Evolutionary conservation across 2,797 vertebrate genomes (phyloP).

Genomic region (Microchirus variegatus): DNA sequence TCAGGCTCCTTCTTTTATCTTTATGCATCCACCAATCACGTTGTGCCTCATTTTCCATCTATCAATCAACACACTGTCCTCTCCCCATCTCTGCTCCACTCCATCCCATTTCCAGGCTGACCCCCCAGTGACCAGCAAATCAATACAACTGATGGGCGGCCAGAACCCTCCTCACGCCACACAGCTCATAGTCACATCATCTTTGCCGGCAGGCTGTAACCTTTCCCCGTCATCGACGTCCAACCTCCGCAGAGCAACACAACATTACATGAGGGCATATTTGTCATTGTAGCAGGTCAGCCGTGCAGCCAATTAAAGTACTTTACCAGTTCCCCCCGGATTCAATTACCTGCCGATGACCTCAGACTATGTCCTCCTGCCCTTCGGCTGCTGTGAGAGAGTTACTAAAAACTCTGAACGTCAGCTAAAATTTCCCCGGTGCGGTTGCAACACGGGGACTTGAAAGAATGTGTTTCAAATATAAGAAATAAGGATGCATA

Average conservation of each 20-base stretch:
- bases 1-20: neutral
- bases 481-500: conserved; percentile 1
- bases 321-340: conserved; percentile 48
- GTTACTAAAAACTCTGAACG: conserved; percentile 21
- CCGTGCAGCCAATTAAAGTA: conserved; percentile 38
- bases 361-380: conserved; percentile 32
- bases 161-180: conserved; percentile 30
- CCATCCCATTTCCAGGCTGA: conserved; percentile 24
- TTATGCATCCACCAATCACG: conserved; percentile 1
- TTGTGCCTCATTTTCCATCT: conserved; percentile 8
- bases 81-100: neutral
- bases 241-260: conserved; percentile 24
- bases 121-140: conserved; percentile 28
- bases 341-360: conserved; percentile 66
- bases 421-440: conserved; percentile 41
- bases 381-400: conserved; percentile 25
- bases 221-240: conserved; percentile 42
- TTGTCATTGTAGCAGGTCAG: conserved; percentile 52
- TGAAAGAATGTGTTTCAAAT: conserved; percentile 35
- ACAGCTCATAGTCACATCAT: conserved; percentile 63
- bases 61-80: conserved; percentile 8
- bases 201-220: conserved; percentile 47
- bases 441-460: conserved; percentile 24
- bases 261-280: conserved; percentile 19
- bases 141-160: conserved; percentile 59